These are phyloP conservation scores for Dermochelys coriacea DNA, from an alignment of 2,797 vertebrate genomes.

Conservation along the genomic window DNA sequence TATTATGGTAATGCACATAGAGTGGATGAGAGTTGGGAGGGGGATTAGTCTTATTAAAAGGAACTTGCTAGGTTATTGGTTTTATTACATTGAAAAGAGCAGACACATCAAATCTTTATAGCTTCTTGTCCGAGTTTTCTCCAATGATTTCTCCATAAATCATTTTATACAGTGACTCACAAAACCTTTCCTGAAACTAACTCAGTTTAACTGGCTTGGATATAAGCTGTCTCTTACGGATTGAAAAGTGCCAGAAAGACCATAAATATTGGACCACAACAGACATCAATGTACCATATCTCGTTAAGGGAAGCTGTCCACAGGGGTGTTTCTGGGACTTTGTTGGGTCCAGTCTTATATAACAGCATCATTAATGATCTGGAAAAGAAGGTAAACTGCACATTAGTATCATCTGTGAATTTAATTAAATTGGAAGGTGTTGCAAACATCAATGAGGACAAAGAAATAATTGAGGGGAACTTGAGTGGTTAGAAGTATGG, in stretches of 20 bases:
- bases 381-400: constrained; percentile 32
- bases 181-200: neutral
- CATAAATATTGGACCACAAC: neutral
- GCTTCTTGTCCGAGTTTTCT: neutral
- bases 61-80: neutral
- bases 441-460: constrained; percentile 6
- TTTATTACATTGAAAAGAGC: neutral
- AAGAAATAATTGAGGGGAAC: neutral
- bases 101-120: neutral
- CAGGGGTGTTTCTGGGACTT: neutral
- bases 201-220: neutral
- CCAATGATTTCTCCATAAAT: neutral
- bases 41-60: neutral
- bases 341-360: neutral
- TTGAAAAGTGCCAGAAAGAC: neutral
- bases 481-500: neutral
- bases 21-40: neutral
- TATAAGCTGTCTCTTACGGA: neutral
- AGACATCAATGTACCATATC: neutral
- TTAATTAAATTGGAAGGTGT: neutral
- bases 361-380: neutral
- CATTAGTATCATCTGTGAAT: constrained; percentile 35
- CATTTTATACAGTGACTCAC: neutral
- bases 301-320: neutral
- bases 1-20: neutral